Base-by-base conservation (phyloP, 2,113 vertebrate species). In the Dipodomys stephensi region DNA sequence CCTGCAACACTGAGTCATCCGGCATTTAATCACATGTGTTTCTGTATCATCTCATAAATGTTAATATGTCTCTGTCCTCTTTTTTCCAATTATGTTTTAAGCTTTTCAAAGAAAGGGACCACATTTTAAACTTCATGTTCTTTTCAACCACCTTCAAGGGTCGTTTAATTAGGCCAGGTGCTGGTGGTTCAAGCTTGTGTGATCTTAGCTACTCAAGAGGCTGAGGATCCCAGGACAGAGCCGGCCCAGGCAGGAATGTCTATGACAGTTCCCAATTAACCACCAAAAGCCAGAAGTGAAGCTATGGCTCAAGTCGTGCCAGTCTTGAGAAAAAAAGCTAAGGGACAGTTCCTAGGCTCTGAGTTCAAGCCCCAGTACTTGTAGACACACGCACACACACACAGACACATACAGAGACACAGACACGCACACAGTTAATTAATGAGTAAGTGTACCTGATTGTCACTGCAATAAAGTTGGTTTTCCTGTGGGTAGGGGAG, bases 1-100 rank as follows among this genome's bases (percentile, higher is more conserved):
- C 22, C 32, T 32, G 16, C 0, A 62, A 30, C 46, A 74, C 69
- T 64, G 80, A 96, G 28, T 90, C 92, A 88, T 46, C 71, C 15
- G 39, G 30, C 62, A 57, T 69, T 87, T 62, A 39, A 22, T 91
- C 78, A 88, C 46, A 53, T 0, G 25, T 4, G 76, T 74, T 28
- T 71, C 35, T 65, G 39, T 4, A 60, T 74, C 71, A 23, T 28
- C 62, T 82, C 92, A 88, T 79, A 88, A 71, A 90, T 82, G 76
- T 86, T 68, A 85, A 93, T 57, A 46, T 65, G 22, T n/a, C 39
- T 53, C 12, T 65, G 22, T 93, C 80, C 82, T 82, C 4, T 69
- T 93, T 80, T 39, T 44, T 94, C 8, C 74, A 92, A 4, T 68
- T 84, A 91, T 20, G 44, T 85, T 87, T 91, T 67, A 73, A 74